phyloP scores from a whole-genome alignment of 2,888 invertebrate species.

The Lasius platythorax region DNA sequence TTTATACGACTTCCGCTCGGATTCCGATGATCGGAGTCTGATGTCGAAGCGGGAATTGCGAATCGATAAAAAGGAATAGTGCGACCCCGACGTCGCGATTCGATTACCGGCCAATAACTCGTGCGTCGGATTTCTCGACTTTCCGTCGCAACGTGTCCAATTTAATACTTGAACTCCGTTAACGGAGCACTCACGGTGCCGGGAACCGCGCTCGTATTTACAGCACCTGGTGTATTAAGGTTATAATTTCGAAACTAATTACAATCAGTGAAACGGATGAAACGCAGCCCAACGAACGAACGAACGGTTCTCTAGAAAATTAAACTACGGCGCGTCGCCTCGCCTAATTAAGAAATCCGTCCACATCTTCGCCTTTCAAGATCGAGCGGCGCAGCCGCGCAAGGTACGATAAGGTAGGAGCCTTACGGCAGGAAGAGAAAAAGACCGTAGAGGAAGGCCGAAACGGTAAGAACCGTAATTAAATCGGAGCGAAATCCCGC shows the following conservation, averaged over 20 bases:
- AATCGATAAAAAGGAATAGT: slow-evolving; percentile 62
- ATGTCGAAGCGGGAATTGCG: slow-evolving; percentile 36
- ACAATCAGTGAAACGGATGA: slow-evolving; percentile 42
- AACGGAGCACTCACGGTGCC: not conserved
- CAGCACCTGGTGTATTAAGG: slow-evolving; percentile 45
- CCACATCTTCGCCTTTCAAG: slow-evolving; percentile 73
- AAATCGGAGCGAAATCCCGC: slow-evolving; percentile 83
- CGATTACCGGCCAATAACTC: slow-evolving; percentile 62
- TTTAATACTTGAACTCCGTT: slow-evolving; percentile 34
- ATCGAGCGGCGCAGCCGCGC: slow-evolving; percentile 54
- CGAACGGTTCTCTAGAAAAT: slow-evolving; percentile 64
- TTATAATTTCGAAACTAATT: slow-evolving; percentile 66
- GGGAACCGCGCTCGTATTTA: slow-evolving; percentile 28
- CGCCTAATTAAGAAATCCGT: slow-evolving; percentile 75
- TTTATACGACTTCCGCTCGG: slow-evolving; percentile 69
- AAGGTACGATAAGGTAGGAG: slow-evolving; percentile 56
- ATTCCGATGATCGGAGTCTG: slow-evolving; percentile 52
- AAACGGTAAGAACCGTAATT: slow-evolving; percentile 81
- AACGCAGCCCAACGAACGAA: not conserved
- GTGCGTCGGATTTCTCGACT: slow-evolving; percentile 51
- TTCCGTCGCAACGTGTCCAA: slow-evolving; percentile 49
- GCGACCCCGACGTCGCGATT: slow-evolving; percentile 46
- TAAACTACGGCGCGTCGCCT: slow-evolving; percentile 67
- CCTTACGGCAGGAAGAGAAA: slow-evolving; percentile 35
- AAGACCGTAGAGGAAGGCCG: slow-evolving; percentile 59